These are phyloP conservation scores for Pogonocichla stellata DNA, from an alignment of 2,113 vertebrate species.

Conservation along the genomic window DNA sequence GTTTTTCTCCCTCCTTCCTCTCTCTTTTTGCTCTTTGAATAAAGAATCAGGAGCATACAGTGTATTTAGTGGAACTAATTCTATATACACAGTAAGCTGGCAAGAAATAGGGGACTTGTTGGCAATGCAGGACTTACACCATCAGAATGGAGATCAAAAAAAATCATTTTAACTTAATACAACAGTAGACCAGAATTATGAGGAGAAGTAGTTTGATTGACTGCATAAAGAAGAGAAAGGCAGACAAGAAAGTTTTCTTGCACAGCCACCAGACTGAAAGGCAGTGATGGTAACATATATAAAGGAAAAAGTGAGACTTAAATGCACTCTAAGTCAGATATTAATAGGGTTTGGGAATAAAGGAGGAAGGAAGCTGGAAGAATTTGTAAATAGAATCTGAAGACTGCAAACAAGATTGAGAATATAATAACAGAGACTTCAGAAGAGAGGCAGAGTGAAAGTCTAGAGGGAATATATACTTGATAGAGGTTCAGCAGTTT, in stretches of 20 bases:
- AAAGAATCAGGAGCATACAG: neutral
- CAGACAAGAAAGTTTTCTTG: neutral
- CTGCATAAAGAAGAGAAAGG: neutral
- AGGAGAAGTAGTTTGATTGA: neutral
- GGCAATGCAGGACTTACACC: neutral
- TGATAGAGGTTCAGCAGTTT: neutral
- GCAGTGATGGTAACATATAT: neutral
- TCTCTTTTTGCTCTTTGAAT: neutral
- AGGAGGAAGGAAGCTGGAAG: neutral
- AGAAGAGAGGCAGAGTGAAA: neutral
- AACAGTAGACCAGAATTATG: neutral
- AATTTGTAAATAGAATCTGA: slow-evolving; percentile 2
- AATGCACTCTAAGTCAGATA: neutral
- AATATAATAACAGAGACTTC: neutral
- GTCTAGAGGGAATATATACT: neutral
- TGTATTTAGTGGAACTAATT: neutral
- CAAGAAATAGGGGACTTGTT: neutral
- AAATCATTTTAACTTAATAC: neutral
- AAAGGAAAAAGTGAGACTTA: neutral
- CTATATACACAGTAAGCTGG: neutral
- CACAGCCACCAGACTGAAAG: neutral
- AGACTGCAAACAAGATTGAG: neutral
- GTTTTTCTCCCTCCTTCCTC: neutral
- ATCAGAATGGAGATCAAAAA: neutral
- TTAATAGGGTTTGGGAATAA: slow-evolving; percentile 23